phyloP scores from a whole-genome alignment of 2,888 invertebrate species.

The Chydorus sphaericus region DNA sequence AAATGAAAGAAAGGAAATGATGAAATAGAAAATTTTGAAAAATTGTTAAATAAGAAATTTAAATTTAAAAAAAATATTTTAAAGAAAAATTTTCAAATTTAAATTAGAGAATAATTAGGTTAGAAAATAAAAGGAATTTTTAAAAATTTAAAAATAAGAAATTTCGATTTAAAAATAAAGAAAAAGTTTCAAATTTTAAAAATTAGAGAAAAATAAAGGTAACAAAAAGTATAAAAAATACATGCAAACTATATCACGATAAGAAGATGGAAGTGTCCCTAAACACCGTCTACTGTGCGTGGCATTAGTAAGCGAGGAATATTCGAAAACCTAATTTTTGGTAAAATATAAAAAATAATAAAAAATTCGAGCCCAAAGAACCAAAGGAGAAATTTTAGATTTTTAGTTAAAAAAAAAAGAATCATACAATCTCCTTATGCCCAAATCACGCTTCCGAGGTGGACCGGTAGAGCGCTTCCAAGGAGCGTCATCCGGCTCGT shows the following conservation, averaged over 20 bases:
- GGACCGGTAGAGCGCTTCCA: constrained; percentile 62
- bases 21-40: too few species aligned
- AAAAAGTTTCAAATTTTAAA: too few species aligned
- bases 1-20: too few species aligned
- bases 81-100: too few species aligned
- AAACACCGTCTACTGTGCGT: neutral
- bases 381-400: constrained; percentile 23
- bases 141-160: too few species aligned
- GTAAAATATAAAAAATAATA: constrained; percentile 4
- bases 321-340: constrained; percentile 2
- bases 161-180: too few species aligned
- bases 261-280: neutral
- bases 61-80: too few species aligned
- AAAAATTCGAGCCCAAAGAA: neutral
- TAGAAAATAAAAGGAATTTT: too few species aligned
- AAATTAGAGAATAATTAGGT: too few species aligned
- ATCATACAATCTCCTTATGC: constrained; percentile 79
- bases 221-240: too few species aligned
- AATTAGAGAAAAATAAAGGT: too few species aligned
- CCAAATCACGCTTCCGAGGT: constrained; percentile 44
- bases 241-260: constrained; percentile 1
- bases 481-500: constrained; percentile 93
- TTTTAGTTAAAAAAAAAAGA: constrained; percentile 23
- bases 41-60: too few species aligned
- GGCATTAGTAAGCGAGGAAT: neutral